Evolutionary conservation across 2,797 vertebrate genomes (phyloP).

Genomic region (Chrysocyon brachyurus): DNA sequence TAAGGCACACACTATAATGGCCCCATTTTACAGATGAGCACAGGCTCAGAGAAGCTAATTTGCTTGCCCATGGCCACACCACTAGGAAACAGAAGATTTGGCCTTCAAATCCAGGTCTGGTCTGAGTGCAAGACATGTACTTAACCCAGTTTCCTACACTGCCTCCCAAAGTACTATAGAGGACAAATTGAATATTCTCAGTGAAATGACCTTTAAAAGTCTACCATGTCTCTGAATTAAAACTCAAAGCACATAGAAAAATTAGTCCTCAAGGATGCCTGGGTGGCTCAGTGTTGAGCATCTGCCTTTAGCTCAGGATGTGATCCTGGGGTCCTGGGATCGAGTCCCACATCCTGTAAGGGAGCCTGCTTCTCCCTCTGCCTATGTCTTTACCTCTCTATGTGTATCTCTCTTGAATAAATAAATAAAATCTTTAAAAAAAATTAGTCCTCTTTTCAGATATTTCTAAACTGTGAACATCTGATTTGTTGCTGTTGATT

Average conservation of each 20-base stretch:
- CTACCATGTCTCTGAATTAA: slow-evolving; percentile 42
- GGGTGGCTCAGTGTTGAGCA: no score
- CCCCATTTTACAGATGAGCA: background rate
- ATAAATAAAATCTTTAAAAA: background rate
- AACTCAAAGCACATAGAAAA: background rate
- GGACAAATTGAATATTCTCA: background rate
- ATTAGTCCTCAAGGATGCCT: background rate
- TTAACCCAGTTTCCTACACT: background rate
- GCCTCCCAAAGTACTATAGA: background rate
- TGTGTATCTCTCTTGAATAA: no score
- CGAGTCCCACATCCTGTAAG: no score
- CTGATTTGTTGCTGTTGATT: background rate
- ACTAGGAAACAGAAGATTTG: background rate
- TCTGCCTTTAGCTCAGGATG: no score
- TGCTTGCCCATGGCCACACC: background rate
- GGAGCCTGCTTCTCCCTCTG: no score
- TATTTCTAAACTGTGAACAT: slow-evolving; percentile 1
- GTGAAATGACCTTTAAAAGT: slow-evolving; percentile 25
- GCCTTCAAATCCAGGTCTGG: background rate
- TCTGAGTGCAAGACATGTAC: background rate
- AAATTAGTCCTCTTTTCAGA: background rate
- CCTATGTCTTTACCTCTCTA: no score
- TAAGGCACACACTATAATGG: background rate
- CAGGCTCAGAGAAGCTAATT: background rate
- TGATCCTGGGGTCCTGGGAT: no score